Conservation (phyloP, 2,797 vertebrate genomes). For the Myiotriccus ornatus region DNA sequence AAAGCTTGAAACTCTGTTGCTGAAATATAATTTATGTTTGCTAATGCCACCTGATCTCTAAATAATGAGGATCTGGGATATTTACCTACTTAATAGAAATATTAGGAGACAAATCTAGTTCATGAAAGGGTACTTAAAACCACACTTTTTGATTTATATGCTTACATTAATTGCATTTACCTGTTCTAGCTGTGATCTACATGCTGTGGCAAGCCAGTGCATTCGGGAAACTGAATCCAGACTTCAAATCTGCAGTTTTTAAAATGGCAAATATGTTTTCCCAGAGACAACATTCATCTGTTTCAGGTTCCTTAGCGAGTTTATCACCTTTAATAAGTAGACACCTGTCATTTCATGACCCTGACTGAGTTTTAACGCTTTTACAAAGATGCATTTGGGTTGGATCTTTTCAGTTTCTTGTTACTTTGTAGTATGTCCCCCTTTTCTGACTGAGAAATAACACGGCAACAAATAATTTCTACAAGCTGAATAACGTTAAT, state of each 20-base stretch:
- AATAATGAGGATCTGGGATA: background rate
- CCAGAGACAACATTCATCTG: background rate
- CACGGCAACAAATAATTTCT: slow-evolving; percentile 38
- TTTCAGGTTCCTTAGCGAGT: background rate
- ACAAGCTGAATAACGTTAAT: slow-evolving; percentile 50
- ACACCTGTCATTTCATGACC: background rate
- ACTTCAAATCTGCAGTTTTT: background rate
- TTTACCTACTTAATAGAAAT: background rate
- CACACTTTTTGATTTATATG: background rate
- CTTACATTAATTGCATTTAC: background rate
- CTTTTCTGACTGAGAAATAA: background rate
- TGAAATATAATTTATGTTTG: background rate
- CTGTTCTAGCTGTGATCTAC: background rate
- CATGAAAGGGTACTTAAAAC: background rate
- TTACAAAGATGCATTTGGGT: background rate
- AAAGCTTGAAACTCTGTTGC: background rate
- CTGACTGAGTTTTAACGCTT: background rate
- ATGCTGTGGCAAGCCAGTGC: background rate
- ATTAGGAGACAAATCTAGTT: background rate
- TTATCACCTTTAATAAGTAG: background rate
- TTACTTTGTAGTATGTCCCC: background rate
- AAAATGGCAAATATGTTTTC: background rate
- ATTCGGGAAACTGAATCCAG: background rate
- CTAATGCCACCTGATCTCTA: background rate
- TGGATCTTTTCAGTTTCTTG: background rate